phyloP scores from a whole-genome alignment of 2,797 vertebrate species.

The Chloroceryle amazona region DNA sequence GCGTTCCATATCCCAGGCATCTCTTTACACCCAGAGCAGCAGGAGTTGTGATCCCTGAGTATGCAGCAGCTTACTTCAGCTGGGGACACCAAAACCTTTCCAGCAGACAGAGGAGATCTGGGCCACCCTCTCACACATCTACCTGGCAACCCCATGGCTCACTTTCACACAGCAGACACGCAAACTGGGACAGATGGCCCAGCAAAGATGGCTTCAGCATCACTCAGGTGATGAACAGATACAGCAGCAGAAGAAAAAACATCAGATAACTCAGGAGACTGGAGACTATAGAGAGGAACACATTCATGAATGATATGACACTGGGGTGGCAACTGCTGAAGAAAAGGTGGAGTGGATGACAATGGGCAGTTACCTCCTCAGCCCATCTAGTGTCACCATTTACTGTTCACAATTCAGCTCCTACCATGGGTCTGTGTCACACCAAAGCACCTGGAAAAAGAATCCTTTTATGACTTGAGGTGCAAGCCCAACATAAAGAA shows the following conservation, averaged over 20 bases:
- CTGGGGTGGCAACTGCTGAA: neutral
- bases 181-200: neutral
- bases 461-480: neutral
- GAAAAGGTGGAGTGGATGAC: neutral
- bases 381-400: neutral
- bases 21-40: neutral
- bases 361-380: neutral
- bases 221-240: neutral
- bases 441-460: neutral
- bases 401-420: neutral
- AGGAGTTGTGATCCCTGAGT: neutral
- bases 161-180: neutral
- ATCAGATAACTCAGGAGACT: neutral
- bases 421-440: neutral
- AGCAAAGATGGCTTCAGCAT: neutral
- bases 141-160: neutral
- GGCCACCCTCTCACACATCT: neutral
- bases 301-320: neutral
- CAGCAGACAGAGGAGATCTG: neutral
- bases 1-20: neutral
- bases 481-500: neutral
- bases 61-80: neutral
- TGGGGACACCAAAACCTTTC: neutral
- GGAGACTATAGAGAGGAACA: neutral
- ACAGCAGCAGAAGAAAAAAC: neutral